These are phyloP conservation scores for Botia kubotai DNA, from an alignment of 2,797 vertebrate genomes.

Conservation along the genomic window DNA sequence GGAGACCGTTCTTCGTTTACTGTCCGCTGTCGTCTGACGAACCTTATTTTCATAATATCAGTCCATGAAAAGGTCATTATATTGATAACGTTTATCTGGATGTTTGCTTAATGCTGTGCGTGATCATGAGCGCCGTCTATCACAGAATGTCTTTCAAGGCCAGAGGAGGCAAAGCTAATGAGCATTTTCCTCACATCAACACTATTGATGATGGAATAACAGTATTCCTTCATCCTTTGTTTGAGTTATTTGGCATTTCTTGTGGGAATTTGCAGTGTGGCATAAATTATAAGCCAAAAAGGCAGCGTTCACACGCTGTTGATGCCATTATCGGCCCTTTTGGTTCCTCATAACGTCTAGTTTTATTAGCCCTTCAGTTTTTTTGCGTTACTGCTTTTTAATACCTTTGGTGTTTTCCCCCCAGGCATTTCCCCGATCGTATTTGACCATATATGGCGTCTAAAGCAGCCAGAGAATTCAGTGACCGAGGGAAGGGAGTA, in stretches of 20 bases:
- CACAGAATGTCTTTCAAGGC: background rate
- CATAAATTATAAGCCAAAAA: background rate
- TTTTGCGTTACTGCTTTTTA: conserved; percentile 72
- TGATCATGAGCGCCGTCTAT: background rate
- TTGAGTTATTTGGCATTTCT: background rate
- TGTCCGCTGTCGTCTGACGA: conserved; percentile 26
- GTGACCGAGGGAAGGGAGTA: conserved; percentile 79
- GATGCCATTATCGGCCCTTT: conserved; percentile 33
- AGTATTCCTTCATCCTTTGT: background rate
- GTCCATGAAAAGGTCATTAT: conserved; percentile 17
- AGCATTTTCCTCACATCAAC: background rate
- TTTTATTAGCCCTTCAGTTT: conserved; percentile 53
- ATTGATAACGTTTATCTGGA: conserved; percentile 22
- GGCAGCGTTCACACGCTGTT: background rate
- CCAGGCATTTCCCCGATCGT: conserved; percentile 79
- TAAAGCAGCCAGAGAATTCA: conserved; percentile 74
- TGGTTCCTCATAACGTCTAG: conserved; percentile 52
- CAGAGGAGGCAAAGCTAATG: background rate
- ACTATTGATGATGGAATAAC: too few species aligned
- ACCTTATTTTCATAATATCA: conserved; percentile 53
- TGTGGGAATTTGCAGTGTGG: background rate
- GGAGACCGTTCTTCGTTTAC: background rate
- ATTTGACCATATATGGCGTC: conserved; percentile 87
- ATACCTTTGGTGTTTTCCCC: conserved; percentile 79
- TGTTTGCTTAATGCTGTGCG: conserved; percentile 50